Evolutionary conservation across 2,113 vertebrate species (phyloP).

Genomic region (Tachuris rubrigastra): DNA sequence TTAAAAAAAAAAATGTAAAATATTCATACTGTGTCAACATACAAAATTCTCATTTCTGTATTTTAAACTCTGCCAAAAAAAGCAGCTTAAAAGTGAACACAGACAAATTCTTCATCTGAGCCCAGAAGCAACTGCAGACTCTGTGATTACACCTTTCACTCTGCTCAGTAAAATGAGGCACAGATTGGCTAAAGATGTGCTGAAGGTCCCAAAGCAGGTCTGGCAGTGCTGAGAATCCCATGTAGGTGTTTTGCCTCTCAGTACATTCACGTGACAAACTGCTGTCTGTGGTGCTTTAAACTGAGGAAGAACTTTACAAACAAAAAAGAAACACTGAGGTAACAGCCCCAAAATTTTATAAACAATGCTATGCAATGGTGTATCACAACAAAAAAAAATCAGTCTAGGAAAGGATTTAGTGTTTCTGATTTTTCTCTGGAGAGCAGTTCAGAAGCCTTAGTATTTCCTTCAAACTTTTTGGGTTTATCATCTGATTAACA

Average conservation of each 20-base stretch:
- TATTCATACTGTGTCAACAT: not conserved
- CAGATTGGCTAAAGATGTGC: not conserved
- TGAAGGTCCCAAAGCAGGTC: not conserved
- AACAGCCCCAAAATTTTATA: not conserved
- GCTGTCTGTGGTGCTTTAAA: not conserved
- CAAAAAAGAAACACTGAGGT: not conserved
- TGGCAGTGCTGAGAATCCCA: not conserved
- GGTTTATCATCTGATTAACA: not conserved
- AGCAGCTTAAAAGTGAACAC: not conserved
- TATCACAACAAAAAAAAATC: not conserved
- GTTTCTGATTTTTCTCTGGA: not conserved
- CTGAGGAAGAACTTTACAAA: not conserved
- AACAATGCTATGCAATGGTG: not conserved
- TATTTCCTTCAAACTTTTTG: not conserved
- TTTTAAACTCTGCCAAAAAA: not conserved
- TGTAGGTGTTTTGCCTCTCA: not conserved
- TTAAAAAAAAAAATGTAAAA: not conserved
- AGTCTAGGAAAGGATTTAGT: not conserved
- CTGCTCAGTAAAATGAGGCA: not conserved
- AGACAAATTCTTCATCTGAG: not conserved
- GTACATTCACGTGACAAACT: not conserved
- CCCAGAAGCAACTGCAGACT: not conserved
- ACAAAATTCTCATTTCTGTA: not conserved
- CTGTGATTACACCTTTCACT: not conserved
- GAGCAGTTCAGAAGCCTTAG: not conserved